Conservation (phyloP, 2,797 vertebrate species). For the Melanotaenia trifasciata region DNA sequence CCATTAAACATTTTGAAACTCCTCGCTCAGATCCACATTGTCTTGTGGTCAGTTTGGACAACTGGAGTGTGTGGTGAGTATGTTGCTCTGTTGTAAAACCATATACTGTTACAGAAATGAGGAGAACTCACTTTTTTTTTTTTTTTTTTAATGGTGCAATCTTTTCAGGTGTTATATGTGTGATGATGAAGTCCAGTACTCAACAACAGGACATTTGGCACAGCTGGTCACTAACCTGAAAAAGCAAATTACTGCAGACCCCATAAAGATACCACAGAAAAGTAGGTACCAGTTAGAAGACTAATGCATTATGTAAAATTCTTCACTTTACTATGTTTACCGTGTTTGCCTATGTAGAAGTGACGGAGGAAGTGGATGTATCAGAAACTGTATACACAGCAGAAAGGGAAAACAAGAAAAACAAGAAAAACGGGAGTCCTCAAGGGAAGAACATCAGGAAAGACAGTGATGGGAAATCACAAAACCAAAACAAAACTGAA, state of each 20-base stretch:
- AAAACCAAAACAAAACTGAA: conserved; percentile 35
- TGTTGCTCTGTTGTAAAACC: neutral
- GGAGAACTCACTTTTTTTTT: neutral
- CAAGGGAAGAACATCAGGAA: conserved; percentile 81
- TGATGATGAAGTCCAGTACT: conserved; percentile 89
- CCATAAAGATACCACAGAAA: conserved; percentile 62
- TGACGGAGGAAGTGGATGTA: conserved; percentile 53
- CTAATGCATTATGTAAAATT: neutral
- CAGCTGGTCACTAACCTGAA: conserved; percentile 89
- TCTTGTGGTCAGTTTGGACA: conserved; percentile 90
- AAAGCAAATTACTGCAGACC: conserved; percentile 80
- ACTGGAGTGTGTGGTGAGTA: conserved; percentile 93
- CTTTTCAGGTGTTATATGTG: conserved; percentile 91
- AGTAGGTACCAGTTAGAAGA: conserved; percentile 77
- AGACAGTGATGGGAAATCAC: conserved; percentile 73
- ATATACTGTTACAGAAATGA: neutral
- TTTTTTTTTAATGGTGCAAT: neutral
- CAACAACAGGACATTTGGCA: conserved; percentile 85
- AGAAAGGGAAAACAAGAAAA: conserved; percentile 80
- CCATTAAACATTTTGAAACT: conserved; percentile 89
- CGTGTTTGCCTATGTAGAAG: conserved; percentile 44
- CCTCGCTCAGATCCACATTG: conserved; percentile 92
- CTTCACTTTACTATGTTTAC: neutral
- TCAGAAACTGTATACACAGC: conserved; percentile 40
- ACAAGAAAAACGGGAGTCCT: conserved; percentile 79